These are phyloP conservation scores for Popillia japonica DNA, from an alignment of 1,140 invertebrate species.

Conservation along the genomic window DNA sequence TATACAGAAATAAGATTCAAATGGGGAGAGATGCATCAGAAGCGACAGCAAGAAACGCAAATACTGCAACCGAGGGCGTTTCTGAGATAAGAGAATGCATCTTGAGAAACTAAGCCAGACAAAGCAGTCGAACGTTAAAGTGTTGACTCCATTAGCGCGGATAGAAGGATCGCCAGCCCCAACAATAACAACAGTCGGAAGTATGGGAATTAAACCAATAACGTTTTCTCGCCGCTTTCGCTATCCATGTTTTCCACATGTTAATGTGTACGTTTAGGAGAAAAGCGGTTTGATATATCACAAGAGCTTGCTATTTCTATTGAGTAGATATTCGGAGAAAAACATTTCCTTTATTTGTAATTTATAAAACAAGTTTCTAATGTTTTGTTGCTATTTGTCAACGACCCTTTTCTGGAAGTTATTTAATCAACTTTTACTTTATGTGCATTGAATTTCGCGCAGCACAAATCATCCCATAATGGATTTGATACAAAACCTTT, in stretches of 20 bases:
- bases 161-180: constrained; percentile 5
- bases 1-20: neutral
- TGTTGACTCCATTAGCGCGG: constrained; percentile 18
- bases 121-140: constrained; percentile 19
- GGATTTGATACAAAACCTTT: too few species aligned
- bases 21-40: neutral
- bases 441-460: too few species aligned
- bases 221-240: neutral
- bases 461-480: too few species aligned
- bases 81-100: constrained; percentile 26
- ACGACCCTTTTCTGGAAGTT: too few species aligned
- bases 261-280: neutral
- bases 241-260: neutral
- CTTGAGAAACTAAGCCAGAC: constrained; percentile 18
- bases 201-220: constrained; percentile 19
- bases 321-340: neutral
- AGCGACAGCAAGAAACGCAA: neutral
- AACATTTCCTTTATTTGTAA: constrained; percentile 1
- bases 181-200: constrained; percentile 7
- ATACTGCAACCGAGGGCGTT: neutral
- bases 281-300: constrained; percentile 17
- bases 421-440: too few species aligned
- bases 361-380: neutral
- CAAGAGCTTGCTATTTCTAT: neutral
- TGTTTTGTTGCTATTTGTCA: neutral